Evolutionary conservation across 64 coral and sea anemone species (phyloP).

Genomic region (Porites australiensis): DNA sequence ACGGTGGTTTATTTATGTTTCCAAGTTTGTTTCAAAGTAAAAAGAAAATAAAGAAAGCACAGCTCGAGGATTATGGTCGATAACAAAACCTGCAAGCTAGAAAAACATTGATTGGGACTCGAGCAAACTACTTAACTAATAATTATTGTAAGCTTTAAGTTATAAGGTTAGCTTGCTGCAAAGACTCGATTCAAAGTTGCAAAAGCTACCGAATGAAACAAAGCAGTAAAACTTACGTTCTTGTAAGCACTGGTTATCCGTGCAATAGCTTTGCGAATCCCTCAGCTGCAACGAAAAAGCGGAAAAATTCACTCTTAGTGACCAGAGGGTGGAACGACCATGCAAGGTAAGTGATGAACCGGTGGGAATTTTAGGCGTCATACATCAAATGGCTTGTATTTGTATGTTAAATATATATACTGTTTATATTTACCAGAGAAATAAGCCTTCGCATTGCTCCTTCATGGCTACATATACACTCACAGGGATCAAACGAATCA

Average conservation of each 20-base stretch:
- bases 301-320: neutral
- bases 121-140: too few species aligned
- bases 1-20: too few species aligned
- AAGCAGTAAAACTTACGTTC: conserved; percentile 83
- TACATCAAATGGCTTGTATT: neutral
- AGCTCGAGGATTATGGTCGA: too few species aligned
- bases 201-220: neutral
- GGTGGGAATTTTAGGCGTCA: neutral
- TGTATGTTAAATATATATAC: neutral
- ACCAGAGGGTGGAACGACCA: neutral
- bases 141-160: too few species aligned
- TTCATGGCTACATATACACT: conserved; percentile 98
- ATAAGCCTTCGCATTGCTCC: conserved; percentile 97
- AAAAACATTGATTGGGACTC: too few species aligned
- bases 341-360: neutral
- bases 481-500: conserved; percentile 96
- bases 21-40: too few species aligned
- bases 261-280: conserved; percentile 97
- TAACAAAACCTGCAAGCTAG: too few species aligned
- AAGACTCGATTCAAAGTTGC: too few species aligned
- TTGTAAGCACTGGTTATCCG: conserved; percentile 96
- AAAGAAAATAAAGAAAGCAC: too few species aligned
- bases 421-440: conserved; percentile 82
- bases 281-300: conserved; percentile 65
- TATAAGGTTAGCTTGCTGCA: too few species aligned